phyloP scores from a whole-genome alignment of 2,888 invertebrate genomes.

The Ephialtes manifestator region DNA sequence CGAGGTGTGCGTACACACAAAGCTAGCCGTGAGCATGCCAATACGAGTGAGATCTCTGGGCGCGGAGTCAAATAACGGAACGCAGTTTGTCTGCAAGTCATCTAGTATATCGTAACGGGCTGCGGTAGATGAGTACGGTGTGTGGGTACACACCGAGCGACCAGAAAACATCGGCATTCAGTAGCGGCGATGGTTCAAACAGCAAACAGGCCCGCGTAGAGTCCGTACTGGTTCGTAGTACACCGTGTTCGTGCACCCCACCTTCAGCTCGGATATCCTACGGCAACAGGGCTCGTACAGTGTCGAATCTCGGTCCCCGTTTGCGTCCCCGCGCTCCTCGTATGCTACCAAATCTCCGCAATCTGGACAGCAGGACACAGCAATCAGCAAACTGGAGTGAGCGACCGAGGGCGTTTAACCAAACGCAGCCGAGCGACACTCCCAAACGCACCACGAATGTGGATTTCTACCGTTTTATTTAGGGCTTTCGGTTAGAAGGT shows the following conservation, averaged over 20 bases:
- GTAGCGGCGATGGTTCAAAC: conserved; percentile 9
- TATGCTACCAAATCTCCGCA: conserved; percentile 59
- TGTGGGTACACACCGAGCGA: conserved; percentile 71
- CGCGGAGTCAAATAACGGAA: conserved; percentile 81
- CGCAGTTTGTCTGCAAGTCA: conserved; percentile 82
- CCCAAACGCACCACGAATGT: conserved; percentile 75
- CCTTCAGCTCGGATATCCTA: neutral
- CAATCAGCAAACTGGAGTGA: conserved; percentile 75
- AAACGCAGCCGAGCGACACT: conserved; percentile 65
- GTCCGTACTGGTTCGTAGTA: neutral
- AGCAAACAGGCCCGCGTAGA: conserved; percentile 34
- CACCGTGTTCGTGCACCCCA: neutral
- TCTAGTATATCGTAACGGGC: conserved; percentile 54
- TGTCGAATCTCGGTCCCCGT: conserved; percentile 37
- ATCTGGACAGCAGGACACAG: conserved; percentile 75
- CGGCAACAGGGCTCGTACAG: neutral
- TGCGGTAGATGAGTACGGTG: conserved; percentile 62
- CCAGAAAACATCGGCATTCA: conserved; percentile 30
- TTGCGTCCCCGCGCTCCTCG: neutral
- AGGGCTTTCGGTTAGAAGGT: conserved; percentile 76
- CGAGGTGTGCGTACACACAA: neutral
- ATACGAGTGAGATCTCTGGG: conserved; percentile 58
- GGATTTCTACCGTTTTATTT: conserved; percentile 77
- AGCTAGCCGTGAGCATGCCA: conserved; percentile 19
- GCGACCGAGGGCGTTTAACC: conserved; percentile 7